Base-by-base conservation (phyloP, 2,888 invertebrate species). In the Nematopogon swammerdamellus region DNA sequence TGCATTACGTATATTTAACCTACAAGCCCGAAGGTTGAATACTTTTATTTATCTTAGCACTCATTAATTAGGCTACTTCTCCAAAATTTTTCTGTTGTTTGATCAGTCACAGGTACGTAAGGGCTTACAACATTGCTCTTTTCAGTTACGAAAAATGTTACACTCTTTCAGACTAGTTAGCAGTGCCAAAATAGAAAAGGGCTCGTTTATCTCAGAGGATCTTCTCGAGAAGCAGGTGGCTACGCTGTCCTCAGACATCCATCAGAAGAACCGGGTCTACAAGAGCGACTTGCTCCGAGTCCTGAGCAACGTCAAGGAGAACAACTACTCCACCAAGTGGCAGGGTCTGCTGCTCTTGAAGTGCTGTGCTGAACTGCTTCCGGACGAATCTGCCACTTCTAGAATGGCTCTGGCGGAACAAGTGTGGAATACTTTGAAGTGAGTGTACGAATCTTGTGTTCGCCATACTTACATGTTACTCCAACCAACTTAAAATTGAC, bases 291-390 rank as follows among this genome's bases (percentile, higher is more conserved):
- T 80, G 29, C 17, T 64, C 10, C 62, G 67, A 58, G 64, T 74
- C 2, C 48, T 77, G 36, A 58, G 59, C 16, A 74, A 72, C 61
- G 59, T 79, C 0, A 68, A 67, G 42, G 72, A 76, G 47, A 53
- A 66, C 2, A 70, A 75, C 51, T 70, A 68, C 57, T 70, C 70
- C 17, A 70, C 70, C 16, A 70, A 69, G 53, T 75, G 72, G 50
- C 79, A 82, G 56, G 69, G 72, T 0, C 52, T 80, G 20, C 59
- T 79, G 6, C 58, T 88, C 17, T 67, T 88, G 1, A 67, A 72
- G 49, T 82, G 82, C 52, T 86, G 85, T 62, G 80, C 81, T 19
- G 77, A 82, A 47, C 58, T 81, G 5, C 60, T 86, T 46, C 80
- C 82, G 0, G 79, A 85, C 56, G 77, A 83, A 51, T 62, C 71